These are phyloP conservation scores for Elysia crispata DNA, from an alignment of 2,888 invertebrate species.

Conservation along the genomic window DNA sequence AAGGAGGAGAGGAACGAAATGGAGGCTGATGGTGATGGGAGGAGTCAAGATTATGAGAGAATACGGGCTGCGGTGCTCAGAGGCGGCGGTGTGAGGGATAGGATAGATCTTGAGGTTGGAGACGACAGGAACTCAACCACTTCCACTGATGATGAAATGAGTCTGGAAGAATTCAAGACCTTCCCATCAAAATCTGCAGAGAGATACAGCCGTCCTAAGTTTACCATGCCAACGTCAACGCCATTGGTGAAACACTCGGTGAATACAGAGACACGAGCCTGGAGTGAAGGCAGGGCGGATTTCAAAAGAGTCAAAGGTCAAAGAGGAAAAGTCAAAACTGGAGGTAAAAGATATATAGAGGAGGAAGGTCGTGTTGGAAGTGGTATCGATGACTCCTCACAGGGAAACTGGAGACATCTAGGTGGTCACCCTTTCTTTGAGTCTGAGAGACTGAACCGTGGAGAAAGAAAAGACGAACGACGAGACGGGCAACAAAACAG, in stretches of 20 bases:
- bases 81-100: background rate
- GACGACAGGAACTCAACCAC: background rate
- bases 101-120: background rate
- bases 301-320: background rate
- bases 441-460: too few species aligned
- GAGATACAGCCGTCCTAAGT: background rate
- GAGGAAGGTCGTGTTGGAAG: too few species aligned
- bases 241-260: background rate
- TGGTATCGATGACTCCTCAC: too few species aligned
- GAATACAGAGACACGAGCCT: background rate
- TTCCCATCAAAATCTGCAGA: background rate
- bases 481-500: too few species aligned
- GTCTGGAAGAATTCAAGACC: conserved; percentile 6
- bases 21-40: background rate
- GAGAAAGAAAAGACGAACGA: too few species aligned
- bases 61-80: background rate
- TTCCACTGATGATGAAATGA: background rate
- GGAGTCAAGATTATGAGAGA: background rate
- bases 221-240: conserved; percentile 2
- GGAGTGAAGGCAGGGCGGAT: conserved; percentile 13
- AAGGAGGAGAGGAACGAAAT: too few species aligned
- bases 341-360: too few species aligned
- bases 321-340: background rate
- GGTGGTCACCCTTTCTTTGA: too few species aligned
- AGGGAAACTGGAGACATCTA: too few species aligned